phyloP scores from a whole-genome alignment of 37 sponge, comb jelly and placozoan species.

The Aphrocallistes beatrix region DNA sequence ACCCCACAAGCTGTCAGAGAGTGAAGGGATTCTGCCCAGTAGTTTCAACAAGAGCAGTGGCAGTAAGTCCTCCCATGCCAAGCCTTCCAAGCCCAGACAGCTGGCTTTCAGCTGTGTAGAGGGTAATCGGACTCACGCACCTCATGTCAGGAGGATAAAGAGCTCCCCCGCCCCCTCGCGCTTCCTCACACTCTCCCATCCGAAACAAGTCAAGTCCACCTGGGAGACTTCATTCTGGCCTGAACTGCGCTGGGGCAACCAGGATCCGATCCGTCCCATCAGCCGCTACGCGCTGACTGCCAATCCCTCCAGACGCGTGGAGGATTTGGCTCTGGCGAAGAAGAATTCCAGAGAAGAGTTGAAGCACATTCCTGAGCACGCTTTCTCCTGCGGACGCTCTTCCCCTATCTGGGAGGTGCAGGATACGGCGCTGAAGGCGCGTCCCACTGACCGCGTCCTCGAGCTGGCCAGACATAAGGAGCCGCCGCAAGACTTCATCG shows the following conservation, averaged over 20 bases:
- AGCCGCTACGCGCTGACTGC: slow-evolving; percentile 46
- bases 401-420: slow-evolving; percentile 49
- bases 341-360: slow-evolving; percentile 33
- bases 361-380: slow-evolving; percentile 51
- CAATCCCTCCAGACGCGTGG: slow-evolving; percentile 33
- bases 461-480: slow-evolving; percentile 46
- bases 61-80: background rate
- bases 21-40: background rate
- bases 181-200: background rate
- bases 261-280: slow-evolving; percentile 78
- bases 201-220: background rate
- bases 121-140: background rate
- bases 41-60: background rate
- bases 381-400: slow-evolving; percentile 61
- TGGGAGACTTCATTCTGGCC: slow-evolving; percentile 37
- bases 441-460: slow-evolving; percentile 23
- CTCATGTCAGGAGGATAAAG: background rate
- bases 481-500: slow-evolving; percentile 30
- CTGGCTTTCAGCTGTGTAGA: slow-evolving; percentile 1
- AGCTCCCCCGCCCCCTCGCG: background rate
- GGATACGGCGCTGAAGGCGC: slow-evolving; percentile 22
- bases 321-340: slow-evolving; percentile 54
- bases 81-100: background rate
- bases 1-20: slow-evolving; percentile 2
- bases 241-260: slow-evolving; percentile 79